Base-by-base conservation (phyloP, 2,797 vertebrate species). In the Crocodylus rhombifer region DNA sequence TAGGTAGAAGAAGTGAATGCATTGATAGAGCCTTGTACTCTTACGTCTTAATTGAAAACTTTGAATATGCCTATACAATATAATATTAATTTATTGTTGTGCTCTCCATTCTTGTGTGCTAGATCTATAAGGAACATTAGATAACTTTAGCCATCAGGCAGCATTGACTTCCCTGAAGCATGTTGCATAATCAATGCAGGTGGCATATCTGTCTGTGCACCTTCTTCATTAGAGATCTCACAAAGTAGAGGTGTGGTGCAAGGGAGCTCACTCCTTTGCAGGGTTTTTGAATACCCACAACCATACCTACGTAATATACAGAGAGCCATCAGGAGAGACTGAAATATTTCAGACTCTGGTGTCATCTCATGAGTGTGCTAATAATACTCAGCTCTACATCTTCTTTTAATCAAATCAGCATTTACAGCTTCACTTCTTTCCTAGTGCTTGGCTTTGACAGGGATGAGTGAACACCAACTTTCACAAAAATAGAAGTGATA, bases 51-150 rank as follows among this genome's bases (percentile, higher is more conserved):
- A 28, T 14, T 23, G 23, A 13, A 36, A 71, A 7, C 2, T 7
- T 20, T 0, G 0, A 16, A 26, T 0, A 0, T 0, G 0, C n/a
- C 82, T 28, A 61, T 0, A 0, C 21, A 15, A 33, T 14, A 77
- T 23, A 60, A 26, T 15, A 69, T 58, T 58, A 82, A 60, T 0
- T 0, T 82, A 71, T 58, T 55, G 3, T 8, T 57, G 28, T 77
- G 21, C n/a, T 60, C n/a, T 30, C 21, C 21, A 16, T 36, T 11
- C 0, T 0, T 61, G 14, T 0, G 0, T 33, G 26, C 3, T 0
- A 30, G 36, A 28, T 33, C 65, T 67, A 33, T 67, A 67, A 33
- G 65, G 65, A 67, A 33, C 21, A 16, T 67, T 30, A 67, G n/a
- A 67, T 20, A 33, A 7, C 65, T 30, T 5, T 67, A 30, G n/a